Base-by-base conservation (phyloP, 23 tunicate genomes). In the Styela clava region DNA sequence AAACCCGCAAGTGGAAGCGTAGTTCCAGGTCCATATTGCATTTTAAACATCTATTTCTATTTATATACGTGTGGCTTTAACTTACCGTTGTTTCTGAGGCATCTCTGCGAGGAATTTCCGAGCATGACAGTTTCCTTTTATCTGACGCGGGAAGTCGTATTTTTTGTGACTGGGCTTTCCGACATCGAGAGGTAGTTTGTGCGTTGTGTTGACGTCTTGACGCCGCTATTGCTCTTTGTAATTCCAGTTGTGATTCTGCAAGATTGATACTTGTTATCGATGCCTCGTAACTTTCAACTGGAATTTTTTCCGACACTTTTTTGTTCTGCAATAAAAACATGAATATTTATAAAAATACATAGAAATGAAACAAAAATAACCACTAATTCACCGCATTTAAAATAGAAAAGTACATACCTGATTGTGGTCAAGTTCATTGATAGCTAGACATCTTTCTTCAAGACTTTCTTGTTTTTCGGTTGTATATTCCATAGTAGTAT, bases 401-500 rank as follows among this genome's bases (percentile, higher is more conserved):
- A n/a, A n/a, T n/a, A n/a, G n/a, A n/a, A n/a, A n/a, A n/a, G n/a
- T n/a, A n/a, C 56, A 44, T 44, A 44, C 56, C 71, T 27, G 71
- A 67, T 25, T 29, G 31, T 1, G 71, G 0, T 67, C 31, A 12
- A 67, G 22, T 67, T 67, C 71, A 24, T 67, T 67, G 31, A 67
- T 67, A 16, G 71, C 71, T 25, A 25, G 0, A 0, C 71, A 67
- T 67, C 71, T 27, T 22, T 67, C 71, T 29, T 67, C 71, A 16
- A 67, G 31, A 29, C 71, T 29, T 0, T 67, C 71, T 67, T 67
- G 31, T n/a, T 16, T 16, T 67, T 27, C 31, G 22, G 12, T 67
- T 18, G 71, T 67, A 67, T 67, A 67, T 25, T 67, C 71, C 71
- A 67, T 67, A 67, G 12, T 67, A 44, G 56, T 44, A 44, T 44